Conservation (phyloP, 2,113 vertebrate species). For the Gnathonemus longibarbis region DNA sequence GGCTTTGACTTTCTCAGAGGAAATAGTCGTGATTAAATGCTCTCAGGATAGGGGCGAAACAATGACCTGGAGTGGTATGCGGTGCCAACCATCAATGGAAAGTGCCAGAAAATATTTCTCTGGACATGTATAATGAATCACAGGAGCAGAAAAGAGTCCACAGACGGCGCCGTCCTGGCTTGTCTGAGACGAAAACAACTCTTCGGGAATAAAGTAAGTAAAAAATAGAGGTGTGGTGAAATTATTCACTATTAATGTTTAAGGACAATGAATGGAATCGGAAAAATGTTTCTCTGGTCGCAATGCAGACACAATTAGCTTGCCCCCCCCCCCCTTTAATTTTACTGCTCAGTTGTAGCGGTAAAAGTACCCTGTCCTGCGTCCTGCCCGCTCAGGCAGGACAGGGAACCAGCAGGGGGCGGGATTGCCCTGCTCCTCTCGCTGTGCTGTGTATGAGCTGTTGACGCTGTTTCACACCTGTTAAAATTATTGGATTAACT, state of each 20-base stretch:
- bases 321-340: neutral
- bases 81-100: neutral
- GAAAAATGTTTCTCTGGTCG: neutral
- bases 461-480: neutral
- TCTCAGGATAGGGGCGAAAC: neutral
- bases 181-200: neutral
- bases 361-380: too few species aligned
- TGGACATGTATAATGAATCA: neutral
- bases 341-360: neutral
- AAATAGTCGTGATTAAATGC: neutral
- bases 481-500: neutral
- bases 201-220: neutral
- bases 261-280: neutral
- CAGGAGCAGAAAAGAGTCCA: neutral
- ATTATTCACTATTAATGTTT: neutral
- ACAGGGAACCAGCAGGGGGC: slow-evolving; percentile 7
- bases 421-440: neutral
- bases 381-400: neutral
- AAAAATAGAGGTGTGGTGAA: neutral
- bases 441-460: neutral
- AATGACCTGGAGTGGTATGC: neutral
- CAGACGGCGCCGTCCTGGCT: neutral
- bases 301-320: neutral
- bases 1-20: neutral
- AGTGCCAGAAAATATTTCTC: neutral